A percentile compares a stretch with the other conserved stretches of the same genome.
These are phyloP conservation scores for Rhincodon typus DNA, from an alignment of 2,797 vertebrate genomes.

Conservation along the genomic window DNA sequence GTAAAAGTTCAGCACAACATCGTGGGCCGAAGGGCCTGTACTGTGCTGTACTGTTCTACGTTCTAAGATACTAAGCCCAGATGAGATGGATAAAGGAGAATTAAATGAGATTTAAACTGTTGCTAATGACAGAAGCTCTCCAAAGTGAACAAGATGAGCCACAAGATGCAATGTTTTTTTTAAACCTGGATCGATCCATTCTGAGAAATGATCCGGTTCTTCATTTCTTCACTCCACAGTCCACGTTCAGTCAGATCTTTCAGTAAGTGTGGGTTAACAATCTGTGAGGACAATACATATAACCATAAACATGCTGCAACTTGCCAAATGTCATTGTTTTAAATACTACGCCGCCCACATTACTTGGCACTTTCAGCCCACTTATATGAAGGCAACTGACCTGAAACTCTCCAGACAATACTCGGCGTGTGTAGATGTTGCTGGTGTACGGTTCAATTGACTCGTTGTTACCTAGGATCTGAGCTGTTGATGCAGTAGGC, in stretches of 20 bases:
- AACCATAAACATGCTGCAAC: background rate
- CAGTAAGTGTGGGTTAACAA: slow-evolving; percentile 92
- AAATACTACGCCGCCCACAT: too few species aligned
- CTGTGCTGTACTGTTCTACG: too few species aligned
- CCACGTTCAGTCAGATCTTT: slow-evolving; percentile 90
- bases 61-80: background rate
- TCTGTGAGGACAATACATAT: slow-evolving; percentile 50
- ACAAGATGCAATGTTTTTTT: background rate
- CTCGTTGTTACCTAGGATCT: slow-evolving; percentile 97
- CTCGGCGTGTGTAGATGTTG: slow-evolving; percentile 94
- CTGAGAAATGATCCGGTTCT: slow-evolving; percentile 87
- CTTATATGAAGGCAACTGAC: slow-evolving; percentile 46
- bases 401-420: slow-evolving; percentile 98
- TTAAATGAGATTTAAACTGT: background rate
- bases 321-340: background rate
- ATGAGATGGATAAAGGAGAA: background rate
- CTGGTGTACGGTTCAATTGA: slow-evolving; percentile 96
- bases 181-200: slow-evolving; percentile 91
- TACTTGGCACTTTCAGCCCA: background rate
- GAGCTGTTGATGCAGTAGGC: slow-evolving; percentile 95
- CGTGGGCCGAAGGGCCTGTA: too few species aligned
- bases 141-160: background rate
- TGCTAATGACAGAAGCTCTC: background rate
- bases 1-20: too few species aligned
- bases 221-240: slow-evolving; percentile 95